phyloP scores from a whole-genome alignment of 2,888 invertebrate genomes.

The Eugnorisma glareosa region DNA sequence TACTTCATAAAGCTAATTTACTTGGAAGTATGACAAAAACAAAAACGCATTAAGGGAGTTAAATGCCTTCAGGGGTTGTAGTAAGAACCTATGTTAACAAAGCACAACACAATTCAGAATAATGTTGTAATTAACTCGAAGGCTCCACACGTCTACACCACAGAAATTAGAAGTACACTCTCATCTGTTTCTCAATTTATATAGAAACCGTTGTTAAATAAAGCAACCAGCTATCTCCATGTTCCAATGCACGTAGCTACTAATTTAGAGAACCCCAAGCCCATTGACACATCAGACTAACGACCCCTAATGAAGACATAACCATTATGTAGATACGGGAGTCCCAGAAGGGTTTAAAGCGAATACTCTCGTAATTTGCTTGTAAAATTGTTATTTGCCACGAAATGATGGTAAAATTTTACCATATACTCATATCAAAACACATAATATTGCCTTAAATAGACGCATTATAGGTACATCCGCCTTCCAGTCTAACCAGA shows the following conservation, averaged over 20 bases:
- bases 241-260: constrained; percentile 5
- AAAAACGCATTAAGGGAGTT: neutral
- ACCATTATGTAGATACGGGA: constrained; percentile 19
- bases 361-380: neutral
- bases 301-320: constrained; percentile 23
- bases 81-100: neutral
- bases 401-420: neutral
- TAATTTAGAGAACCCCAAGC: constrained; percentile 18
- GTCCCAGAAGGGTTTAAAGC: neutral
- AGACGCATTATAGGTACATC: neutral
- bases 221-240: neutral
- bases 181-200: neutral
- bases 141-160: neutral
- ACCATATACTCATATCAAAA: neutral
- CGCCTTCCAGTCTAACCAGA: neutral
- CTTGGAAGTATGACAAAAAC: neutral
- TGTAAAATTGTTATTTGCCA: neutral
- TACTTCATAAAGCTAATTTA: neutral
- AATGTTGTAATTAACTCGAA: neutral
- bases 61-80: too few species aligned
- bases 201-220: neutral
- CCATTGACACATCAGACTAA: constrained; percentile 32
- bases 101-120: neutral
- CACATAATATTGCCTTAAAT: neutral
- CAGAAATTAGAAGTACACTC: neutral